Conservation (phyloP, 1,140 invertebrate genomes). For the Tetragnatha versicolor region DNA sequence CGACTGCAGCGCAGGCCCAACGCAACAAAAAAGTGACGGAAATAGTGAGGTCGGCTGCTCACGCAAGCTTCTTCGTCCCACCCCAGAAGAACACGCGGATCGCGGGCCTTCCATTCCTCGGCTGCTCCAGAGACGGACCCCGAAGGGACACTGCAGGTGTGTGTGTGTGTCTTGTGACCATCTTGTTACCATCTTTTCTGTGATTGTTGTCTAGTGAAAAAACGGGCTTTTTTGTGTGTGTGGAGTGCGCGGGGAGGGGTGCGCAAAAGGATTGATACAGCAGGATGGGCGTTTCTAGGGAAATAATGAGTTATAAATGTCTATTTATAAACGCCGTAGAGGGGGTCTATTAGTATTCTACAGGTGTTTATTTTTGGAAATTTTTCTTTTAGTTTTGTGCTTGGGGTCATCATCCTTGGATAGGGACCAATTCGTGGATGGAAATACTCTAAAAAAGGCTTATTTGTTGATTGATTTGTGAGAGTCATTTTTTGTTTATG, state of each 20-base stretch:
- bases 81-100: not conserved
- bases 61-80: not conserved
- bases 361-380: too few species aligned
- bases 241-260: conserved; percentile 9
- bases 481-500: too few species aligned
- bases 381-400: too few species aligned
- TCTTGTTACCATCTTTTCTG: not conserved
- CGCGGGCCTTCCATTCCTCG: conserved; percentile 5
- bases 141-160: conserved; percentile 21
- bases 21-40: conserved; percentile 18
- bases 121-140: conserved; percentile 6
- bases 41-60: conserved; percentile 19
- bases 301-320: not conserved
- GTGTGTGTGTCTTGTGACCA: not conserved
- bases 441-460: too few species aligned
- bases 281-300: not conserved
- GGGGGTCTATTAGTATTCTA: too few species aligned
- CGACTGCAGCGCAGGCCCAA: too few species aligned
- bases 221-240: not conserved
- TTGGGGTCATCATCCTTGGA: too few species aligned
- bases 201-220: not conserved
- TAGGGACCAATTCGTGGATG: too few species aligned
- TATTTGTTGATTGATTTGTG: too few species aligned
- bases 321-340: not conserved
- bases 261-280: conserved; percentile 22